Percentiles rank a stretch among this genome's conserved stretches.
Evolutionary conservation across 2,113 vertebrate genomes (phyloP).

Genomic region (Macquaria australasica): DNA sequence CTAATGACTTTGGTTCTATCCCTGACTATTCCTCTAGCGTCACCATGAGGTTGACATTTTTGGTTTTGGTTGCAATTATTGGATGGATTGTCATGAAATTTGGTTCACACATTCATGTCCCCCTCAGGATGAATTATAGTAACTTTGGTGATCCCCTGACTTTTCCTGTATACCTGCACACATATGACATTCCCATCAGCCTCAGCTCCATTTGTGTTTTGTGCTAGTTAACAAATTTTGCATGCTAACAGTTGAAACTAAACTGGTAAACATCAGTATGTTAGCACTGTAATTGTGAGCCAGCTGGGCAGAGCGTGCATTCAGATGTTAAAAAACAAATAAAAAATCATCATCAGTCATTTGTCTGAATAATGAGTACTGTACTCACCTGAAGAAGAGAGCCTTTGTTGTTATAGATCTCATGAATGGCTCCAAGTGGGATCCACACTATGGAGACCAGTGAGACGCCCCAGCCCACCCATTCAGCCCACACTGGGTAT

Average conservation of each 20-base stretch:
- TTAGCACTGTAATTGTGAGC: background rate
- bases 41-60: background rate
- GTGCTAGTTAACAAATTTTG: background rate
- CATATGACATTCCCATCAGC: background rate
- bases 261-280: background rate
- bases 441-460: constrained; percentile 84
- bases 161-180: background rate
- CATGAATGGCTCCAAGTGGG: constrained; percentile 82
- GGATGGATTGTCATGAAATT: background rate
- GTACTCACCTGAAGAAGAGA: constrained; percentile 77
- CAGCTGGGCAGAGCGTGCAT: too few species aligned
- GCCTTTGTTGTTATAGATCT: constrained; percentile 78
- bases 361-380: background rate
- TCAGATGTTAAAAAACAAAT: background rate
- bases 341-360: too few species aligned
- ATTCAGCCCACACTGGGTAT: constrained; percentile 83
- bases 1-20: background rate
- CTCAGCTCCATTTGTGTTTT: background rate
- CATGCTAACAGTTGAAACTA: background rate
- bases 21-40: background rate
- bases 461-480: constrained; percentile 81
- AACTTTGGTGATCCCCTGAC: background rate
- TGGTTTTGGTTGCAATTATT: background rate
- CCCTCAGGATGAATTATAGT: background rate
- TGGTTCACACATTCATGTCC: background rate